A percentile compares a stretch with the other conserved stretches of the same genome.
Evolutionary conservation across 37 sponge, comb jelly and placozoan genomes (phyloP).

Genomic region (Diacarnus erythraeanus): DNA sequence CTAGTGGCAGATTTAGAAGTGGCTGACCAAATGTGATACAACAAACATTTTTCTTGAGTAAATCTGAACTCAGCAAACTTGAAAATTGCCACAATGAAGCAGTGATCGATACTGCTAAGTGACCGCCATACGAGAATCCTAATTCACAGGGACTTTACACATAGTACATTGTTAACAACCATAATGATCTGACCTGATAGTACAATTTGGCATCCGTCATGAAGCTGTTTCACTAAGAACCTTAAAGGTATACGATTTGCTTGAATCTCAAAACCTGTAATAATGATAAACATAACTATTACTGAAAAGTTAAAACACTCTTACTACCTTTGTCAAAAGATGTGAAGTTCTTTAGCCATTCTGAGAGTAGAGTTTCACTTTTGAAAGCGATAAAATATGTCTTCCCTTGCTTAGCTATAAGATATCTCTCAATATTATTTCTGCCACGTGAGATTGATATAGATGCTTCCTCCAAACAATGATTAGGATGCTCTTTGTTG

Average conservation of each 20-base stretch:
- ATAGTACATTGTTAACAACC: not conserved
- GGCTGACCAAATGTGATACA: conserved; percentile 30
- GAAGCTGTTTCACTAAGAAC: conserved; percentile 4
- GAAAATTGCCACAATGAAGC: not conserved
- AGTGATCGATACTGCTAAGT: not conserved
- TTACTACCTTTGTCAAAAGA: conserved; percentile 19
- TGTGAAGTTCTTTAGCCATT: conserved; percentile 1
- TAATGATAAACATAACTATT: too few species aligned
- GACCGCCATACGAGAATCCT: conserved; percentile 31
- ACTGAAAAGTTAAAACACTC: not conserved
- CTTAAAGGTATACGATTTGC: not conserved
- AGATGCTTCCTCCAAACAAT: conserved; percentile 9
- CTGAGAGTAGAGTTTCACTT: conserved; percentile 11
- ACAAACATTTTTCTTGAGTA: not conserved
- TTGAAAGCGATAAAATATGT: conserved; percentile 11
- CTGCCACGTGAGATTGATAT: not conserved
- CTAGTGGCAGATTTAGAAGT: not conserved
- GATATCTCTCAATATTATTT: not conserved
- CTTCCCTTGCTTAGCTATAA: conserved; percentile 14
- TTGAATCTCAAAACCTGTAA: conserved; percentile 2
- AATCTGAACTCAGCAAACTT: conserved; percentile 6
- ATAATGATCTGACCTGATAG: too few species aligned
- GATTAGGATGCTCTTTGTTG: not conserved
- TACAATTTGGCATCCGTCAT: not conserved
- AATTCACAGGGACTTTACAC: too few species aligned